Conservation (phyloP, 1,140 invertebrate genomes). For the Thaumetopoea pityocampa region DNA sequence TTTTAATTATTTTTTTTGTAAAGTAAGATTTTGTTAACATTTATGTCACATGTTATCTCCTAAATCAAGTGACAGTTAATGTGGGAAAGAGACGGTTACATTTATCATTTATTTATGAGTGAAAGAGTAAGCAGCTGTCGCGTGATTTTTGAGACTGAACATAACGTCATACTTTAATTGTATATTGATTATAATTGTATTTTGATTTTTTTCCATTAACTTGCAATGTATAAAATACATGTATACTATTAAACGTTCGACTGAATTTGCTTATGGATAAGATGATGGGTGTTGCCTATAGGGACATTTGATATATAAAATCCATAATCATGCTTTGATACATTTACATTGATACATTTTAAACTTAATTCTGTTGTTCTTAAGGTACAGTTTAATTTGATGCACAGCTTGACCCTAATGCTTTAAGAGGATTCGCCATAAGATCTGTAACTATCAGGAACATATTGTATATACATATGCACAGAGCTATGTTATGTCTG, state of each 20-base stretch:
- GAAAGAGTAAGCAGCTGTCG: background rate
- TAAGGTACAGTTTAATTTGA: too few relatives aligned
- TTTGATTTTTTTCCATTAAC: slow-evolving; percentile 11
- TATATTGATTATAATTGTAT: slow-evolving; percentile 22
- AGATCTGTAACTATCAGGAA: too few relatives aligned
- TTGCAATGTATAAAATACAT: slow-evolving; percentile 27
- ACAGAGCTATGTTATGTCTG: too few relatives aligned
- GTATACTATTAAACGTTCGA: slow-evolving; percentile 19
- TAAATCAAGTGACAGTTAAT: too few relatives aligned
- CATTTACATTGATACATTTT: slow-evolving; percentile 15
- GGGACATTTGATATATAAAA: slow-evolving; percentile 18
- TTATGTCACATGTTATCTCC: too few relatives aligned
- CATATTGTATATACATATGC: too few relatives aligned
- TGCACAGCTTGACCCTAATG: too few relatives aligned
- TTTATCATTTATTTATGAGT: too few relatives aligned
- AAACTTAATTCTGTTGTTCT: too few relatives aligned
- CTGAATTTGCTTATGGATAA: slow-evolving; percentile 24
- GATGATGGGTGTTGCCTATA: slow-evolving; percentile 10
- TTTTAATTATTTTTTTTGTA: slow-evolving; percentile 41
- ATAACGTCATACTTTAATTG: slow-evolving; percentile 18
- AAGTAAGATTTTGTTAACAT: slow-evolving; percentile 43
- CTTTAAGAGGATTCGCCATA: too few relatives aligned
- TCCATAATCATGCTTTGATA: slow-evolving; percentile 15
- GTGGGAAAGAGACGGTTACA: too few relatives aligned
- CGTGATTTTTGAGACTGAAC: background rate